Evolutionary conservation across 2,888 invertebrate species (phyloP).

Genomic region (Stenurella melanura): DNA sequence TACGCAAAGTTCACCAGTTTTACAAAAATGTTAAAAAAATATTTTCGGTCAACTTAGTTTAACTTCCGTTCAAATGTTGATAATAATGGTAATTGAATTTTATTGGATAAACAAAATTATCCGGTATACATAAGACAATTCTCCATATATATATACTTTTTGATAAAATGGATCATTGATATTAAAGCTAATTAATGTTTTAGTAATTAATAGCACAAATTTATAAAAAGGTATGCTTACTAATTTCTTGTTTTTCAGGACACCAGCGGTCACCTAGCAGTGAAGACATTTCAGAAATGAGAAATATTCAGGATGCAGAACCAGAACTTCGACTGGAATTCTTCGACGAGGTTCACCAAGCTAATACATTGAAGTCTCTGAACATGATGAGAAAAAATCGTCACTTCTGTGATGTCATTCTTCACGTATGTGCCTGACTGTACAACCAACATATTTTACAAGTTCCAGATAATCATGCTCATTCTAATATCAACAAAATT

Average conservation of each 20-base stretch:
- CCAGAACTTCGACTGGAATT: conserved; percentile 73
- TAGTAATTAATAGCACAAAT: too few species aligned
- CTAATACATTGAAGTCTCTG: conserved; percentile 80
- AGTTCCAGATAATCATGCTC: conserved; percentile 57
- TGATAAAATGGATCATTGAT: too few species aligned
- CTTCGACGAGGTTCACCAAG: conserved; percentile 77
- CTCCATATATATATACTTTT: too few species aligned
- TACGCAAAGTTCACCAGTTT: too few species aligned
- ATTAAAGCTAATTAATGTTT: too few species aligned
- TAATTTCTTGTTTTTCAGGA: conserved; percentile 14
- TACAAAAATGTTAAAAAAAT: too few species aligned
- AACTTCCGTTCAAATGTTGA: too few species aligned
- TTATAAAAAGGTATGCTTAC: background rate
- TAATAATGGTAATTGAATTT: too few species aligned
- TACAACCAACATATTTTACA: conserved; percentile 64
- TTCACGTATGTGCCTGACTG: conserved; percentile 81
- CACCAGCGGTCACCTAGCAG: conserved; percentile 16
- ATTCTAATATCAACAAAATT: conserved; percentile 36
- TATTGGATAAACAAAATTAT: too few species aligned
- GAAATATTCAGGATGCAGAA: conserved; percentile 63
- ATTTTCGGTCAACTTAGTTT: too few species aligned
- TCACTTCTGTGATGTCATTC: conserved; percentile 90
- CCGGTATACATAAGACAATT: too few species aligned
- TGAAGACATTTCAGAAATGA: conserved; percentile 34
- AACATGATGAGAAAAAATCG: conserved; percentile 88